Evolutionary conservation across 92 coral and sea anemone genomes (phyloP).

Genomic region (Paragorgia papillata): DNA sequence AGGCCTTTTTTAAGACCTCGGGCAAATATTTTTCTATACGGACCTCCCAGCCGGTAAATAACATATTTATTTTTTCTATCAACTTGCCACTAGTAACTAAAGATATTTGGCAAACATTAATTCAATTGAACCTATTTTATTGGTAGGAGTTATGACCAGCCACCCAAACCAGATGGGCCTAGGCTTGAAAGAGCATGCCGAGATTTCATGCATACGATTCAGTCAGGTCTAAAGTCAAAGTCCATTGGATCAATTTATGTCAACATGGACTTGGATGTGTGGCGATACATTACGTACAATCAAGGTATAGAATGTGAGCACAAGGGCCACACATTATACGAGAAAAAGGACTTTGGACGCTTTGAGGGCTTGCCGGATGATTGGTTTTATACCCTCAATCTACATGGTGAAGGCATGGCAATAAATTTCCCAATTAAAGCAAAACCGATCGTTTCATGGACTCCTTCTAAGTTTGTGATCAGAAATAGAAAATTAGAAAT

Average conservation of each 20-base stretch:
- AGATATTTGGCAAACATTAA: not conserved
- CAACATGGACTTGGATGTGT: slow-evolving; percentile 54
- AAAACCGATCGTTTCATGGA: slow-evolving; percentile 51
- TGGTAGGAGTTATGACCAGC: too few species aligned
- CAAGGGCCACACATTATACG: slow-evolving; percentile 42
- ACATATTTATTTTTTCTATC: too few species aligned
- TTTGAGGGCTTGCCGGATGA: too few species aligned
- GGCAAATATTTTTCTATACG: too few species aligned
- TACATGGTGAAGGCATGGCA: slow-evolving; percentile 61
- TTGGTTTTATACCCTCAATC: slow-evolving; percentile 56
- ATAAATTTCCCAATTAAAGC: slow-evolving; percentile 54
- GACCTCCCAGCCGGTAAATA: too few species aligned
- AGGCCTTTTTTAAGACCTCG: too few species aligned
- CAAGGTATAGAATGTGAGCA: slow-evolving; percentile 49
- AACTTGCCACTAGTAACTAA: too few species aligned
- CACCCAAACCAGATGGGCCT: too few species aligned
- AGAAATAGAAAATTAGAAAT: slow-evolving; percentile 18
- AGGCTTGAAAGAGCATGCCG: too few species aligned
- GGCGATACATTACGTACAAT: slow-evolving; percentile 47
- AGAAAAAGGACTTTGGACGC: slow-evolving; percentile 37
- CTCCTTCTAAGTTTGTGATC: slow-evolving; percentile 1
- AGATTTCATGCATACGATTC: too few species aligned
- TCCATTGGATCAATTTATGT: slow-evolving; percentile 39
- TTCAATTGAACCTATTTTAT: slow-evolving; percentile 1
- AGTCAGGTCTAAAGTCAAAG: slow-evolving; percentile 30